Percentiles rank a stretch among this genome's conserved stretches.
These are phyloP conservation scores for Brachypodius melanocephalos DNA, from an alignment of 2,113 vertebrate species.

Conservation along the genomic window DNA sequence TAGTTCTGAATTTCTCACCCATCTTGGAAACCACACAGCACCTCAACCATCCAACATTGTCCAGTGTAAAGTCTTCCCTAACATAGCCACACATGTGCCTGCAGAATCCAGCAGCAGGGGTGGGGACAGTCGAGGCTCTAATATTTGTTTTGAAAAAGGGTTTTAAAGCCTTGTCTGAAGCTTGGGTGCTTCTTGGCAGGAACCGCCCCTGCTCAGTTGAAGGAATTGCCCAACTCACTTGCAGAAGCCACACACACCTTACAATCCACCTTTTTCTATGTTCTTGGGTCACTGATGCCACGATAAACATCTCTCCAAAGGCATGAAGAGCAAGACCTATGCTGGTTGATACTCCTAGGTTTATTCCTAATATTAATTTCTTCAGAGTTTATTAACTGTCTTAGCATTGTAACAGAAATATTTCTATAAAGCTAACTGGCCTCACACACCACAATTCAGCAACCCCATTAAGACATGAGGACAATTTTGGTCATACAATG, in stretches of 20 bases:
- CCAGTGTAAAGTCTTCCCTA: neutral
- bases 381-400: neutral
- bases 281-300: neutral
- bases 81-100: accelerated
- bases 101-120: neutral
- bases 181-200: neutral
- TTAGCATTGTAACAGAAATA: neutral
- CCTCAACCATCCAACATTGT: neutral
- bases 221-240: neutral
- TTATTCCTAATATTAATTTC: neutral
- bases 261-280: neutral
- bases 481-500: neutral
- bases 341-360: neutral
- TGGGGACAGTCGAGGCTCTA: neutral
- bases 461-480: neutral
- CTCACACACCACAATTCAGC: neutral
- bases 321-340: neutral
- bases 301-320: neutral
- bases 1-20: neutral
- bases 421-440: neutral
- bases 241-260: neutral
- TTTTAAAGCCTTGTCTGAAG: neutral
- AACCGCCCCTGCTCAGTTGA: neutral
- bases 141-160: neutral
- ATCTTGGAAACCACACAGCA: neutral